Evolutionary conservation across 1,140 invertebrate genomes (phyloP).

Genomic region (Dreissena rostriformis): DNA sequence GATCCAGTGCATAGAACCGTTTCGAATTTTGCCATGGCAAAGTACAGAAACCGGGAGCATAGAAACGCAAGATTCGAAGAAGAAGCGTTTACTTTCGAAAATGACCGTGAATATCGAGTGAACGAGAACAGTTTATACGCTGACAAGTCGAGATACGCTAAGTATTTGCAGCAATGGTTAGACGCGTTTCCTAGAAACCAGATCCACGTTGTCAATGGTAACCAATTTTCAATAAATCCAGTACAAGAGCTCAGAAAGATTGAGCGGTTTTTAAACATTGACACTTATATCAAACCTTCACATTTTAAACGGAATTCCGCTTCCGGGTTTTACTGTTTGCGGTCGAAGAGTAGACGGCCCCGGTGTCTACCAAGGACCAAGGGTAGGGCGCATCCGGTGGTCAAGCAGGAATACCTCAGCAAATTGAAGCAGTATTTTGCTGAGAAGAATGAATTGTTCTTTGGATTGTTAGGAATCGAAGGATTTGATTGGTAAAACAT

Average conservation of each 20-base stretch:
- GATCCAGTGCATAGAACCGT: background rate
- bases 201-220: background rate
- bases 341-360: background rate
- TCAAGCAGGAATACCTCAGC: background rate
- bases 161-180: slow-evolving; percentile 1
- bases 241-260: background rate
- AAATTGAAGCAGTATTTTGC: background rate
- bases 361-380: background rate
- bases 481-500: no score
- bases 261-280: background rate
- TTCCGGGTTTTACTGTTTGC: background rate
- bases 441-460: background rate
- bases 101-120: background rate
- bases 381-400: background rate
- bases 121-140: background rate
- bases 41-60: slow-evolving; percentile 10
- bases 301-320: background rate
- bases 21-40: slow-evolving; percentile 14
- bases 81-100: background rate
- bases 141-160: slow-evolving; percentile 12
- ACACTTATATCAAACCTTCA: background rate
- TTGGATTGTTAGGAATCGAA: background rate
- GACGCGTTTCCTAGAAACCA: slow-evolving; percentile 7
- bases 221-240: background rate
- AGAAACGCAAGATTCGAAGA: background rate